Evolutionary conservation across 1,140 invertebrate genomes (phyloP).

Genomic region (Thereuonema tuberculata): DNA sequence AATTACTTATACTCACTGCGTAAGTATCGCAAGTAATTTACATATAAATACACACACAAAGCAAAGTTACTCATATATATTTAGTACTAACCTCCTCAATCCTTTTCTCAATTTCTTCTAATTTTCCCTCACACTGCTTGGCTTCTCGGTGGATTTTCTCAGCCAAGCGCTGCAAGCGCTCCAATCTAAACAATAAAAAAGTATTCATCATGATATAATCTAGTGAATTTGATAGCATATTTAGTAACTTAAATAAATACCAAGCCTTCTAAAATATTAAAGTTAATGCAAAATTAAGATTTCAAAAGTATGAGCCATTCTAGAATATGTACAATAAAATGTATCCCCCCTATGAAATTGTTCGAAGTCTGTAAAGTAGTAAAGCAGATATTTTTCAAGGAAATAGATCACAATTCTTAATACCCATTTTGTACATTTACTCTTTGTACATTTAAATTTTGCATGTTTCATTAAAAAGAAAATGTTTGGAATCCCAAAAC

Average conservation of each 20-base stretch:
- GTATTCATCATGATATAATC: not conserved
- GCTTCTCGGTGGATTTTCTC: conserved; percentile 88
- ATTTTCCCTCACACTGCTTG: conserved; percentile 68
- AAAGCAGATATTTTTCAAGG: too few relatives aligned
- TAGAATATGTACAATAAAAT: not conserved
- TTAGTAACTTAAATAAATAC: not conserved
- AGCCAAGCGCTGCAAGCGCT: conserved; percentile 78
- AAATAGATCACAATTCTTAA: too few relatives aligned
- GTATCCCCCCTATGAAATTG: conserved; percentile 3
- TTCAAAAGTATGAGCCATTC: conserved; percentile 10
- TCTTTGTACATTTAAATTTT: too few relatives aligned
- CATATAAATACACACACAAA: conserved; percentile 1
- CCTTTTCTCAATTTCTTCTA: conserved; percentile 72
- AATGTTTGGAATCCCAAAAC: too few relatives aligned
- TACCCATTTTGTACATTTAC: too few relatives aligned
- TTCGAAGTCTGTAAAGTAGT: not conserved
- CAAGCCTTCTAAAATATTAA: not conserved
- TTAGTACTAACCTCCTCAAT: conserved; percentile 51
- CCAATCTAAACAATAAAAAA: conserved; percentile 41
- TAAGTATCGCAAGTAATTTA: not conserved
- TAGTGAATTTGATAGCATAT: not conserved
- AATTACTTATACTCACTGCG: too few relatives aligned
- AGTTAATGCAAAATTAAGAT: not conserved
- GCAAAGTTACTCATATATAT: not conserved
- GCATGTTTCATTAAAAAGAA: too few relatives aligned